phyloP scores from a whole-genome alignment of 1,140 invertebrate species.

The Caenorhabditis inopinata region DNA sequence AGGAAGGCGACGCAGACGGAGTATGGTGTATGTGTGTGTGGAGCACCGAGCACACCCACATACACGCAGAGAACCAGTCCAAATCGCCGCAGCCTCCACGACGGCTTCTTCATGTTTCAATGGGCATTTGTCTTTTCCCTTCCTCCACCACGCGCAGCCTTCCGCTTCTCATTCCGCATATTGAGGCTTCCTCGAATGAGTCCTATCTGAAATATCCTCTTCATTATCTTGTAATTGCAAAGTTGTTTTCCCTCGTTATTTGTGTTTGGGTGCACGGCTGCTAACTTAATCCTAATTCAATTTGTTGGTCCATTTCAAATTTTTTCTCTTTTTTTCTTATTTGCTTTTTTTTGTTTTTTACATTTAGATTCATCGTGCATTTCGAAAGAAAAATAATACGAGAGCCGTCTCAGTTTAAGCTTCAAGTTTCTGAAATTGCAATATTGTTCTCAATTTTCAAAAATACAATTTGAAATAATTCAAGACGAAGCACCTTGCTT shows the following conservation, averaged over 20 bases:
- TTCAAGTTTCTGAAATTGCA: too few species aligned
- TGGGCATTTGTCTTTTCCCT: constrained; percentile 6
- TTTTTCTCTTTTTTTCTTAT: background rate
- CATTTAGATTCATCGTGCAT: too few species aligned
- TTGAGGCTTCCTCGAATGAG: background rate
- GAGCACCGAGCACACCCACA: constrained; percentile 4
- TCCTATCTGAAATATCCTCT: too few species aligned
- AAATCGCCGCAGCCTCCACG: background rate
- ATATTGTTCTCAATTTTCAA: too few species aligned
- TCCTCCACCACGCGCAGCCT: background rate
- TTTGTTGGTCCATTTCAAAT: background rate
- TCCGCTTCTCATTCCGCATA: background rate
- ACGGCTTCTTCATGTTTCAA: constrained; percentile 32
- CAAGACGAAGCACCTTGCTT: too few species aligned
- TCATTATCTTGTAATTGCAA: too few species aligned
- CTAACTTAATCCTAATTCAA: background rate
- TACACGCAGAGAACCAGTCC: background rate
- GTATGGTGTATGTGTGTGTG: background rate
- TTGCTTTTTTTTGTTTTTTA: background rate
- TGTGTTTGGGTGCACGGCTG: background rate
- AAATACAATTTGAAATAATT: too few species aligned
- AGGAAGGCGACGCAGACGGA: background rate
- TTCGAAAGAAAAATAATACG: too few species aligned
- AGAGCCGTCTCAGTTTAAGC: too few species aligned
- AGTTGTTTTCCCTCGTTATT: background rate